phyloP scores from a whole-genome alignment of 2,113 vertebrate species.

The Ailurus styani region DNA sequence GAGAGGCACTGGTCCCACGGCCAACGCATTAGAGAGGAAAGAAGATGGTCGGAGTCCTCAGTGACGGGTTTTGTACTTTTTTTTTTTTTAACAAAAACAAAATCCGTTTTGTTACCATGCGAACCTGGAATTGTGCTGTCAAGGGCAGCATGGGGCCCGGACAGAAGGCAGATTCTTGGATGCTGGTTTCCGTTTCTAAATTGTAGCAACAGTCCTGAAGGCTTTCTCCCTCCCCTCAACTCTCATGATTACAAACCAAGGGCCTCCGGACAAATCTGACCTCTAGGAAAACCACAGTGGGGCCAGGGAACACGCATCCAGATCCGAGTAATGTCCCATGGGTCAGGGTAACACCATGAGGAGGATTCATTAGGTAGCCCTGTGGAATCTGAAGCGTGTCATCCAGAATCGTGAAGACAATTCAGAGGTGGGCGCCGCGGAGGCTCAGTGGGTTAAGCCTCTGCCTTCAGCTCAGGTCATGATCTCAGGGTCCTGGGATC shows the following conservation, averaged over 20 bases:
- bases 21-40: neutral
- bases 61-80: neutral
- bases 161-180: neutral
- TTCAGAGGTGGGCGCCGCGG: no score
- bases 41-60: neutral
- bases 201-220: neutral
- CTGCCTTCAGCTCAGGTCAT: no score
- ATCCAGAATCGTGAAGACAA: neutral
- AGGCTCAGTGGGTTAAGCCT: no score
- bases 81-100: neutral
- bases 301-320: neutral
- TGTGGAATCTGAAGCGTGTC: neutral
- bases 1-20: neutral
- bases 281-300: neutral
- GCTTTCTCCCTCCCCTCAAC: neutral
- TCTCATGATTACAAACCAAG: neutral
- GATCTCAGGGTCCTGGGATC: no score
- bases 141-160: neutral
- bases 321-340: neutral
- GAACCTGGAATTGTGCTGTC: neutral
- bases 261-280: neutral
- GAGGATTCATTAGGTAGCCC: neutral
- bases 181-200: neutral
- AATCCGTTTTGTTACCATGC: neutral
- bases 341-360: neutral